Evolutionary conservation across 2,888 invertebrate species (phyloP).

Genomic region (Macaria notata): DNA sequence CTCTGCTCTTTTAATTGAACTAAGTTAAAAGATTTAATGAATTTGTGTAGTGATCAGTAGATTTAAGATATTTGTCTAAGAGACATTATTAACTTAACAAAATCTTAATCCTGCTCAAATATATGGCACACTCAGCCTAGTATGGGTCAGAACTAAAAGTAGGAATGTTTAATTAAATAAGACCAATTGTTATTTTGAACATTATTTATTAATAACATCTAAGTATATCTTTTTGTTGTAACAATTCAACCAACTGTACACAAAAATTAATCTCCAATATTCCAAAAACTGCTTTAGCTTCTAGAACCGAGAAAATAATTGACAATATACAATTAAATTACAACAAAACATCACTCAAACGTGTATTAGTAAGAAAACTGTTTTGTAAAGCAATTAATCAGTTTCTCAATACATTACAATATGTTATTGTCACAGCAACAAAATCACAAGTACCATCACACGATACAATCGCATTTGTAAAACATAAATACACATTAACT

Average conservation of each 20-base stretch:
- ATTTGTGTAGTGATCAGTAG: too few relatives aligned
- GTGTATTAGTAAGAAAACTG: slow-evolving; percentile 22
- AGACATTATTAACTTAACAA: too few relatives aligned
- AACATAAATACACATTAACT: slow-evolving; percentile 47
- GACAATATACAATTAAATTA: slow-evolving; percentile 38
- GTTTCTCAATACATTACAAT: slow-evolving; percentile 39
- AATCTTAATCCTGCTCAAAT: too few relatives aligned
- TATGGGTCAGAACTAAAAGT: too few relatives aligned
- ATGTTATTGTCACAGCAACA: slow-evolving; percentile 69
- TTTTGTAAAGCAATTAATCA: slow-evolving; percentile 31
- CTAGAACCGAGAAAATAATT: slow-evolving; percentile 40
- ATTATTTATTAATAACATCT: slow-evolving; percentile 77
- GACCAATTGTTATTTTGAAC: slow-evolving; percentile 60
- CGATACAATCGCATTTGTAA: slow-evolving; percentile 46
- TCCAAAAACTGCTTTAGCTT: slow-evolving; percentile 40
- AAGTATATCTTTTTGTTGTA: slow-evolving; percentile 58
- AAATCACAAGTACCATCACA: slow-evolving; percentile 76
- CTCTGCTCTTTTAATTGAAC: too few relatives aligned
- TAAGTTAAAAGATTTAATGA: too few relatives aligned
- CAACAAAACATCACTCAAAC: slow-evolving; percentile 23
- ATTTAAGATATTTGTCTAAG: too few relatives aligned
- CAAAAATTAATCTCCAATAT: slow-evolving; percentile 44
- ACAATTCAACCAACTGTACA: slow-evolving; percentile 67
- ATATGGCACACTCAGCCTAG: too few relatives aligned
- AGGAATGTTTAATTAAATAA: slow-evolving; percentile 28